A percentile compares a stretch with the other conserved stretches of the same genome.
Conservation (phyloP, 2,888 invertebrate species). For the Agrotis exclamationis region DNA sequence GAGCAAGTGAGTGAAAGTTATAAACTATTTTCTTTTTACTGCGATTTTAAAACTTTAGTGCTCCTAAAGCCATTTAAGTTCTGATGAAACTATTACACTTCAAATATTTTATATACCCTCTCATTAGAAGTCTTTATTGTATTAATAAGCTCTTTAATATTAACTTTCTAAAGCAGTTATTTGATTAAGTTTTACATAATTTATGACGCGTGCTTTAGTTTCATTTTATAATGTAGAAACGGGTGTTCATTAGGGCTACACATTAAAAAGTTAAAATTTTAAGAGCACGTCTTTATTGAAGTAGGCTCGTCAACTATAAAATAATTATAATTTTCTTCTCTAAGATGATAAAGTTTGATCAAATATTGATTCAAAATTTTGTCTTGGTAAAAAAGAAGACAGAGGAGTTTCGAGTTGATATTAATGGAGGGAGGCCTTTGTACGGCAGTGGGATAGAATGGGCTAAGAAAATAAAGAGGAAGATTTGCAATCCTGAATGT, state of each 20-base stretch:
- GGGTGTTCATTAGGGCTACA: slow-evolving; percentile 6
- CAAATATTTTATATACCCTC: neutral
- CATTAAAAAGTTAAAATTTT: slow-evolving; percentile 4
- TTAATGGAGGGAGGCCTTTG: no score
- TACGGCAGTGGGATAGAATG: no score
- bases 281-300: neutral
- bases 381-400: neutral
- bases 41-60: neutral
- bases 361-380: neutral
- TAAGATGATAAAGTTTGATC: neutral
- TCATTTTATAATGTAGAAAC: slow-evolving; percentile 2
- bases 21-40: neutral
- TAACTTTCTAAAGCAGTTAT: neutral
- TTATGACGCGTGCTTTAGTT: slow-evolving; percentile 4
- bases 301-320: neutral
- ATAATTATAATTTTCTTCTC: neutral
- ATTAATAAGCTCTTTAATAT: slow-evolving; percentile 18
- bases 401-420: no score
- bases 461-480: neutral
- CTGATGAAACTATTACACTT: neutral
- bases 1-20: neutral
- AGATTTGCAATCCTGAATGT: neutral
- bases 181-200: slow-evolving; percentile 25
- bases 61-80: neutral
- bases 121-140: neutral